These are phyloP conservation scores for Catamblyrhynchus diadema DNA, from an alignment of 2,797 vertebrate genomes.

Conservation along the genomic window DNA sequence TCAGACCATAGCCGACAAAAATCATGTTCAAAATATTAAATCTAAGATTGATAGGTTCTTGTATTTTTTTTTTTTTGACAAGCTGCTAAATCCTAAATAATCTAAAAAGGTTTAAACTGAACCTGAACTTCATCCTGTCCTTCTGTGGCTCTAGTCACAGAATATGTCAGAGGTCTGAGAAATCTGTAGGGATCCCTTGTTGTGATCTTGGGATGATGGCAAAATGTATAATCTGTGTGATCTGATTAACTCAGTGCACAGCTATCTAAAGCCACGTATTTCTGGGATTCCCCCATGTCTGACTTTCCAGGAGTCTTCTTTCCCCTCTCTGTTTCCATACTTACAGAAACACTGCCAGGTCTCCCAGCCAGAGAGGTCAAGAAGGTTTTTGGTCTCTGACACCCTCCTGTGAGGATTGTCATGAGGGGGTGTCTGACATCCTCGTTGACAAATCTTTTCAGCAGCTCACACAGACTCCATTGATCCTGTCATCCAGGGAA, in stretches of 20 bases:
- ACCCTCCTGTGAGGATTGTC: neutral
- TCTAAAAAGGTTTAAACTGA: neutral
- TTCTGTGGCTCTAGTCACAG: neutral
- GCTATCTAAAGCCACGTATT: neutral
- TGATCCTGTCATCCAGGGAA: neutral
- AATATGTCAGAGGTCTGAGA: neutral
- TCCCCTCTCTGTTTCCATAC: neutral
- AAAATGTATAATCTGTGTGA: neutral
- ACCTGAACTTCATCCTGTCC: neutral
- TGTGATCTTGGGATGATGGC: neutral
- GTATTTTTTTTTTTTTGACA: neutral
- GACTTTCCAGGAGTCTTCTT: neutral
- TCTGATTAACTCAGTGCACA: neutral
- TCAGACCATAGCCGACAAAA: neutral
- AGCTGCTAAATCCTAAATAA: neutral
- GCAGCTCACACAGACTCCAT: neutral
- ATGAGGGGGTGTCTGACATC: rapidly evolving
- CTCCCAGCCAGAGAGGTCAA: neutral
- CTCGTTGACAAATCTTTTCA: neutral
- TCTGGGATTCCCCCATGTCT: neutral
- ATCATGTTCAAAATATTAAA: neutral
- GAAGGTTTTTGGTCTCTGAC: neutral
- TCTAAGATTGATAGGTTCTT: neutral
- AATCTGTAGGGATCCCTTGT: neutral
- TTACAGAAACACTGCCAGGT: neutral